Evolutionary conservation across 2,888 invertebrate species (phyloP).

Genomic region (Drepanosiphum platanoidis): DNA sequence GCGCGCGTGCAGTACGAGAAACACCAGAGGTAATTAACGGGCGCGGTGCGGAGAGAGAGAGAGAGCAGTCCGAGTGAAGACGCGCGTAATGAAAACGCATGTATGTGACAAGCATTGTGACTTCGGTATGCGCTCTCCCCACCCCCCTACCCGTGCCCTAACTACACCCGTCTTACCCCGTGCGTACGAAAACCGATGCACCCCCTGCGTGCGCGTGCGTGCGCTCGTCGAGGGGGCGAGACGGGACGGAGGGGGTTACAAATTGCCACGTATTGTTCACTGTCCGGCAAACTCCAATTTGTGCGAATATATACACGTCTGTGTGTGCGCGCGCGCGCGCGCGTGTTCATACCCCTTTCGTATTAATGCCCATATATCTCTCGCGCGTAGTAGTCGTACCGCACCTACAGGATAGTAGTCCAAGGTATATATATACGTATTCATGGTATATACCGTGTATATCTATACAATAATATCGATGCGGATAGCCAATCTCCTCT

Average conservation of each 20-base stretch:
- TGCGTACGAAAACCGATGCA: conserved; percentile 10
- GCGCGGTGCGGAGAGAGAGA: not conserved
- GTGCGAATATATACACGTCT: not conserved
- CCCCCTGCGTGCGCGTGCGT: not conserved
- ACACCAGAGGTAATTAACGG: conserved; percentile 36
- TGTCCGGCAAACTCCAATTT: conserved; percentile 59
- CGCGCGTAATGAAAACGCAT: conserved; percentile 50
- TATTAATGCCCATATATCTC: conserved; percentile 56
- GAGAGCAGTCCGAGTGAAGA: conserved; percentile 40
- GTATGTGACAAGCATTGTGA: conserved; percentile 58
- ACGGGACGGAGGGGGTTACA: conserved; percentile 36
- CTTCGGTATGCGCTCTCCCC: not conserved
- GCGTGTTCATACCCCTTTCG: conserved; percentile 23
- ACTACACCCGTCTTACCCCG: not conserved
- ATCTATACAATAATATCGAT: conserved; percentile 42
- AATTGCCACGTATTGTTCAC: conserved; percentile 61
- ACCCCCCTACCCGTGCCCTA: too few relatives aligned
- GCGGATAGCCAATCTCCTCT: conserved; percentile 52
- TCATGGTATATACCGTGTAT: not conserved
- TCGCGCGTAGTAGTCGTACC: not conserved
- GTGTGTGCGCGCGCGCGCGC: not conserved
- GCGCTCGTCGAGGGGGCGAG: not conserved
- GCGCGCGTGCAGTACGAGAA: not conserved
- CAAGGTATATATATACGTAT: too few relatives aligned
- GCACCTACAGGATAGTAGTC: too few relatives aligned